Evolutionary conservation across 2,888 invertebrate genomes (phyloP), one percentile per base, ranked within the genome.

Genomic region (Sclerodermus sp.): DNA sequence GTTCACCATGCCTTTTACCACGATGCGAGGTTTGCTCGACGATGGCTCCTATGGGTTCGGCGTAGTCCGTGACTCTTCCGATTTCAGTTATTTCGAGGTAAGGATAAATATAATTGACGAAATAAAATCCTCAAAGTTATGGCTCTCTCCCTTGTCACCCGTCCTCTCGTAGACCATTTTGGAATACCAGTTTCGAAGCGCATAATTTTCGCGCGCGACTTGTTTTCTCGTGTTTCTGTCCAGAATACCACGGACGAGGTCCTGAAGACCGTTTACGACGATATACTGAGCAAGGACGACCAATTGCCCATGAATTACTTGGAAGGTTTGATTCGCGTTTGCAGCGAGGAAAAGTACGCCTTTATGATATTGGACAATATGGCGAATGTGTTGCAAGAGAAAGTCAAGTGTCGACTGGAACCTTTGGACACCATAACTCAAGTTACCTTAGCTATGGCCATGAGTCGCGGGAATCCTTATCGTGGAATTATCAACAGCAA

Each of bases 1-100:
- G 2, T 72, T 76, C 36, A 45, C 62, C 0, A 73, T 77, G 72
- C 77, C 77, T 2, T 77, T 78, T 40, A 74, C 74, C 4, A 74
- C 77, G 1, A 76, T 78, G 74, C 68, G 70, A 2, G 77, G 77
- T 1, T 61, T 78, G 15, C 43, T 77, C 29, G 14, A 60, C 8
- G 77, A 78, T 42, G 71, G 69, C 1, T 72, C 72, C 1, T 78
- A 76, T 47, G 57, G 66, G 47, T 76, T 77, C 40, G 70, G 67
- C 0, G 74, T 74, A 6, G 42, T 76, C n/a, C 49, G 52, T 0
- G 60, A 71, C 29, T 77, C 77, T 1, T 68, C 77, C 1, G 77
- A 77, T 38, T 76, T 62, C 41, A 67, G 56, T 34, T 65, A 76
- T 39, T 76, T 77, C 45, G 63, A 73, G 65, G 76, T 76, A 52